A percentile compares a stretch with the other conserved stretches of the same genome.
Evolutionary conservation across 2,888 invertebrate genomes (phyloP).

Genomic region (Argyra leucocephala): DNA sequence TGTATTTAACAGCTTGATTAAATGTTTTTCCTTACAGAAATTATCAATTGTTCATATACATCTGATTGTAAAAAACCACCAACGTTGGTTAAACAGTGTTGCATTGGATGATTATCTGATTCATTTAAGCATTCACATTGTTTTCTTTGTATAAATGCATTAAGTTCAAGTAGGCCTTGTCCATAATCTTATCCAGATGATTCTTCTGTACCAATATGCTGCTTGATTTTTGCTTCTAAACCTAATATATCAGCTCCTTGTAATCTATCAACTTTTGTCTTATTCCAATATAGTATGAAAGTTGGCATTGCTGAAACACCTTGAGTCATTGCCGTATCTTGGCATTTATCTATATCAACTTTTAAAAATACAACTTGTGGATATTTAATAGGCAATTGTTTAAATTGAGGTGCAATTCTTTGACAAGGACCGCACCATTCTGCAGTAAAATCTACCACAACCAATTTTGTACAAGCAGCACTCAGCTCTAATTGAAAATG

Average conservation of each 20-base stretch:
- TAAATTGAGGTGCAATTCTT: slow-evolving; percentile 85
- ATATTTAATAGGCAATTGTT: slow-evolving; percentile 78
- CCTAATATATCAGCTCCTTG: slow-evolving; percentile 78
- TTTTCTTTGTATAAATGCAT: slow-evolving; percentile 72
- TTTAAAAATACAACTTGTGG: slow-evolving; percentile 83
- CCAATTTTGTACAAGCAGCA: slow-evolving; percentile 72
- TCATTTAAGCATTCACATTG: slow-evolving; percentile 96
- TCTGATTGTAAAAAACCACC: slow-evolving; percentile 74
- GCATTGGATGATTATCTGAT: slow-evolving; percentile 80
- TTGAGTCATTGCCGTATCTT: slow-evolving; percentile 76
- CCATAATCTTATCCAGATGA: slow-evolving; percentile 73
- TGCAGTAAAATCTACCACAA: slow-evolving; percentile 91
- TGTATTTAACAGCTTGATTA: slow-evolving; percentile 85
- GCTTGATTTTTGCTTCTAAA: slow-evolving; percentile 81
- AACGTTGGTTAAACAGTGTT: slow-evolving; percentile 57
- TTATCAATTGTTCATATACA: slow-evolving; percentile 88
- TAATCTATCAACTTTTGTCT: slow-evolving; percentile 73
- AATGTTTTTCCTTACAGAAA: slow-evolving; percentile 77
- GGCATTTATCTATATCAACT: slow-evolving; percentile 82
- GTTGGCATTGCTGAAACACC: slow-evolving; percentile 97
- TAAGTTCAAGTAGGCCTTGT: slow-evolving; percentile 57
- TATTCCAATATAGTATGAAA: slow-evolving; percentile 86
- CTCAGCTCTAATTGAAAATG: slow-evolving; percentile 57
- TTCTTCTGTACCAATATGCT: slow-evolving; percentile 61
- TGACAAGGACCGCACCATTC: slow-evolving; percentile 97